Evolutionary conservation across 2,797 vertebrate genomes (phyloP), one percentile per base, ranked within the genome.

Genomic region (Mormyrus proboscirostris): DNA sequence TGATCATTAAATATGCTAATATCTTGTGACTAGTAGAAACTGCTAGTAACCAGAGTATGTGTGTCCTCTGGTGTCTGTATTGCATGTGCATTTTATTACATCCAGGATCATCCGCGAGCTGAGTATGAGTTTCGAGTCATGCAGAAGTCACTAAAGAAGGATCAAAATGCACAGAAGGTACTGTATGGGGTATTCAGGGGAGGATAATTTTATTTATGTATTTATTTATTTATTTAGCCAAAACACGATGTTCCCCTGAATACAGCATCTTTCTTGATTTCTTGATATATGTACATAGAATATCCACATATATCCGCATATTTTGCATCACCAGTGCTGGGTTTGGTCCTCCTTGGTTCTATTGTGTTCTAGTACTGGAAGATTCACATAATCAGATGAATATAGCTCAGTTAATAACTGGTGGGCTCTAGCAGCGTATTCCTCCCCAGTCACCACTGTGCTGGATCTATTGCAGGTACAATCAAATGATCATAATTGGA

Each of bases 61-160:
- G 38, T 16, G 0, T 19, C 1, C 7, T 84, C 22, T 16, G 8
- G 49, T 73, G 4, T 73, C 25, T 73, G 65, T 29, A 5, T 69
- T 33, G 10, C 62, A 65, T 29, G 65, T 57, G 14, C 44, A 12
- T 53, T 51, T 62, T 62, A 57, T 86, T 84, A 41, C 69, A 19
- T 41, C 86, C 93, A 99, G 98, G 98, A 98, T 93, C 98, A 99
- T 69, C 98, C 98, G 25, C 95, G 98, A 91, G 98, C 98, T 0
- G 98, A 99, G 87, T 99, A 99, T 0, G 98, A 99, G 94, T 97
- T 98, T 19, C 96, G 95, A 90, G 98, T 99, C 87, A 94, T 99
- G 95, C 96, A 98, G 94, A 99, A 99, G 92, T 97, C 97, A 0
- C 90, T 97, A 85, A 97, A 94, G 87, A 98, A 97, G 93, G 96